phyloP scores from a whole-genome alignment of 1,140 invertebrate genomes.

The Choristoneura fumiferana region DNA sequence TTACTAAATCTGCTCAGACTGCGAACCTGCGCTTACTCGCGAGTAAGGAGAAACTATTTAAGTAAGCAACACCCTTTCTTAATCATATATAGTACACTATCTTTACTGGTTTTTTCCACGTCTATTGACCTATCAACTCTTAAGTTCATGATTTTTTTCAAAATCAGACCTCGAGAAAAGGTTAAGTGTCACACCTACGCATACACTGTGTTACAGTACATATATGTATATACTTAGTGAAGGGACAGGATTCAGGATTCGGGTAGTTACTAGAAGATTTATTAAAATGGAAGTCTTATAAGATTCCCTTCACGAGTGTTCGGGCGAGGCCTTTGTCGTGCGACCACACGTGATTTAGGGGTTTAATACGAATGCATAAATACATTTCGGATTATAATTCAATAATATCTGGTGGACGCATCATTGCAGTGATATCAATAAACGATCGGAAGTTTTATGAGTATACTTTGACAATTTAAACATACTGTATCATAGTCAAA shows the following conservation, averaged over 20 bases:
- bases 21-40: too few relatives aligned
- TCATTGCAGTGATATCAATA: too few relatives aligned
- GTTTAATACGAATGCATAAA: not conserved
- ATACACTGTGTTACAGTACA: not conserved
- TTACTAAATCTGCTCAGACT: too few relatives aligned
- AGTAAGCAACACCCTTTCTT: too few relatives aligned
- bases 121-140: too few relatives aligned
- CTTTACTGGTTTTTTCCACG: too few relatives aligned
- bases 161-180: not conserved
- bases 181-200: not conserved
- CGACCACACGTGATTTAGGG: not conserved
- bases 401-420: not conserved
- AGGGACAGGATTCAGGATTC: not conserved
- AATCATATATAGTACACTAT: too few relatives aligned
- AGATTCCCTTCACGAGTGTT: not conserved
- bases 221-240: not conserved
- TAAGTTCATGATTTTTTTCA: too few relatives aligned
- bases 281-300: conserved; percentile 6
- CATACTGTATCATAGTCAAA: too few relatives aligned
- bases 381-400: not conserved
- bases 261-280: not conserved
- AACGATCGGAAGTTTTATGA: too few relatives aligned
- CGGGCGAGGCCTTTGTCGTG: not conserved
- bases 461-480: too few relatives aligned
- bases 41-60: too few relatives aligned